Evolutionary conservation across 2,888 invertebrate species (phyloP).

Genomic region (Nasonia oneida): DNA sequence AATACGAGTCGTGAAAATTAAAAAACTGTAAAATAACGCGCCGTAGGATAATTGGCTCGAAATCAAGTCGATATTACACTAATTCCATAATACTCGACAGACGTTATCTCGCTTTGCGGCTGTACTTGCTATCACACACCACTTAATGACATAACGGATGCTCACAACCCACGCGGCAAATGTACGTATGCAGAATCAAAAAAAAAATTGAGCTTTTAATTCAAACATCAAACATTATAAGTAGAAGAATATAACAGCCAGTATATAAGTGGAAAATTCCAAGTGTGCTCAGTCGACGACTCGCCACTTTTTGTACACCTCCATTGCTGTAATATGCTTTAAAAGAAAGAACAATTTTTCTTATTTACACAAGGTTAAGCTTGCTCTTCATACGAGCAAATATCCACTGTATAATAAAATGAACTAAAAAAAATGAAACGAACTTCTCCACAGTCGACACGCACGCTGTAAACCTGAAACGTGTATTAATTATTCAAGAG

Average conservation of each 20-base stretch:
- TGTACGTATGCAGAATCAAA: neutral
- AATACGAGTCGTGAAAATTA: neutral
- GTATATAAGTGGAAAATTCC: neutral
- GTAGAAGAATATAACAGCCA: neutral
- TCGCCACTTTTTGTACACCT: neutral
- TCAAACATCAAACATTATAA: neutral
- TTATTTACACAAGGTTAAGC: too few species aligned
- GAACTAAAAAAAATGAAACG: too few species aligned
- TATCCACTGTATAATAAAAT: too few species aligned
- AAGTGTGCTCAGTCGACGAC: neutral
- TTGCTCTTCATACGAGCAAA: too few species aligned
- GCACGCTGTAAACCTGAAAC: neutral
- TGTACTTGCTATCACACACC: neutral
- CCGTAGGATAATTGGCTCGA: neutral
- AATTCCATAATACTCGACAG: neutral
- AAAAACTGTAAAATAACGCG: neutral
- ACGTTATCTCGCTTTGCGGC: neutral
- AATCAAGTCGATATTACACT: neutral
- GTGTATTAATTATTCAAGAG: neutral
- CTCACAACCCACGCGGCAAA: neutral
- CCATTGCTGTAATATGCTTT: too few species aligned
- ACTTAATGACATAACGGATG: neutral
- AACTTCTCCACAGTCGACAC: neutral
- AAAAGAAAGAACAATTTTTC: neutral
- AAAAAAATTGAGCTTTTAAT: neutral